Conservation (phyloP, 2,888 invertebrate species). For the Muscina levida region DNA sequence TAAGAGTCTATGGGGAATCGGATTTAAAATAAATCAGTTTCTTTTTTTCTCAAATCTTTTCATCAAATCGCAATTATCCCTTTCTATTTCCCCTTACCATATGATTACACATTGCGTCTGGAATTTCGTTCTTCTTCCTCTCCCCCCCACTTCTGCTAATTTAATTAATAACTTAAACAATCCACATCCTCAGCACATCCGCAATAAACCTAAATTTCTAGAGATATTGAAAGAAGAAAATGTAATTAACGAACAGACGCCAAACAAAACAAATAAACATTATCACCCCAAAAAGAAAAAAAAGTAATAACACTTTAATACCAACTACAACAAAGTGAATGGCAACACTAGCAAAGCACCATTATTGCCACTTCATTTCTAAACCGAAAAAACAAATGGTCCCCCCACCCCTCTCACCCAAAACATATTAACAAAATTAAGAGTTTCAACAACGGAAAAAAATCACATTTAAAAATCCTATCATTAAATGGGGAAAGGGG, state of each 20-base stretch:
- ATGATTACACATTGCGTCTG: background rate
- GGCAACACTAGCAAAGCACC: background rate
- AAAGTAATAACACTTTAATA: constrained; percentile 19
- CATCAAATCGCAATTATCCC: too few relatives aligned
- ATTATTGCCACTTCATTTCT: constrained; percentile 27
- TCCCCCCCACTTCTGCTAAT: too few relatives aligned
- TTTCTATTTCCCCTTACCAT: too few relatives aligned
- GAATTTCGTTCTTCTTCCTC: background rate
- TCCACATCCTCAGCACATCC: background rate
- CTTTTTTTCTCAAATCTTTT: too few relatives aligned
- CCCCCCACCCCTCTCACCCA: background rate
- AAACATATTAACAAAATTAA: background rate
- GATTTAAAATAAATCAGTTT: too few relatives aligned
- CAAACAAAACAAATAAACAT: constrained; percentile 19
- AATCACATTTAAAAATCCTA: too few relatives aligned
- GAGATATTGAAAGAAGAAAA: background rate
- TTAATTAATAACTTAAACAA: constrained; percentile 16
- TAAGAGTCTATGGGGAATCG: too few relatives aligned
- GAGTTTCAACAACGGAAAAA: background rate
- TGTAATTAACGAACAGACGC: constrained; percentile 19
- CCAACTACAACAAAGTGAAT: background rate
- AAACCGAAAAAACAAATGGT: constrained; percentile 11
- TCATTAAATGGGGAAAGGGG: too few relatives aligned
- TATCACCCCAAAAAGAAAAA: background rate
- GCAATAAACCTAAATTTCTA: background rate